These are phyloP conservation scores for Luperina testacea DNA, from an alignment of 2,888 invertebrate genomes.

Conservation along the genomic window DNA sequence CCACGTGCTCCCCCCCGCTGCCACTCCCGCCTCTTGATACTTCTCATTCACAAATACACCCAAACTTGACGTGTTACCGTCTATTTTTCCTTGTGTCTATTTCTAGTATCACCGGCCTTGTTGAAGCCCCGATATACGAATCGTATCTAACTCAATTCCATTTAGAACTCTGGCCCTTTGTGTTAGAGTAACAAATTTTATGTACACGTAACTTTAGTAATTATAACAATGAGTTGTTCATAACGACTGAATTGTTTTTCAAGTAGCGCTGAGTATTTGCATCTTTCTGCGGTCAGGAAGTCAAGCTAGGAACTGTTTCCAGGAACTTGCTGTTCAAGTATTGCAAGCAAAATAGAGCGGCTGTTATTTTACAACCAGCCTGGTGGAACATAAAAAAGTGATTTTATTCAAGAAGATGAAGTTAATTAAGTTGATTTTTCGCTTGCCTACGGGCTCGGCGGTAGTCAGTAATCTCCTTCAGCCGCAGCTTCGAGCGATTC, in stretches of 20 bases:
- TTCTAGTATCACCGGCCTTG: slow-evolving; percentile 78
- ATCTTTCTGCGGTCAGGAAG: slow-evolving; percentile 63
- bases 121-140: slow-evolving; percentile 72
- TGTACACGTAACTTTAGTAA: slow-evolving; percentile 54
- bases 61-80: slow-evolving; percentile 68
- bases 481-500: background rate
- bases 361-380: background rate
- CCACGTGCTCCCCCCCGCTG: slow-evolving; percentile 82
- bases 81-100: slow-evolving; percentile 68
- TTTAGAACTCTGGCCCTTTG: slow-evolving; percentile 71
- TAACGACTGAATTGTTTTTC: slow-evolving; percentile 69
- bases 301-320: slow-evolving; percentile 42
- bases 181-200: slow-evolving; percentile 71
- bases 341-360: slow-evolving; percentile 12
- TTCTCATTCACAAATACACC: slow-evolving; percentile 67
- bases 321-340: slow-evolving; percentile 42
- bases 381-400: background rate
- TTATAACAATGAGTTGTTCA: slow-evolving; percentile 72
- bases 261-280: slow-evolving; percentile 67
- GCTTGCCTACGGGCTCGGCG: background rate
- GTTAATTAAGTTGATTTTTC: slow-evolving; percentile 1
- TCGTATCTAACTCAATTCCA: slow-evolving; percentile 63
- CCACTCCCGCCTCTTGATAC: slow-evolving; percentile 51
- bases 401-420: background rate
- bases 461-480: background rate